Evolutionary conservation across 2,113 vertebrate species (phyloP), one percentile per base, ranked within the genome.

Genomic region (Anser cygnoides): DNA sequence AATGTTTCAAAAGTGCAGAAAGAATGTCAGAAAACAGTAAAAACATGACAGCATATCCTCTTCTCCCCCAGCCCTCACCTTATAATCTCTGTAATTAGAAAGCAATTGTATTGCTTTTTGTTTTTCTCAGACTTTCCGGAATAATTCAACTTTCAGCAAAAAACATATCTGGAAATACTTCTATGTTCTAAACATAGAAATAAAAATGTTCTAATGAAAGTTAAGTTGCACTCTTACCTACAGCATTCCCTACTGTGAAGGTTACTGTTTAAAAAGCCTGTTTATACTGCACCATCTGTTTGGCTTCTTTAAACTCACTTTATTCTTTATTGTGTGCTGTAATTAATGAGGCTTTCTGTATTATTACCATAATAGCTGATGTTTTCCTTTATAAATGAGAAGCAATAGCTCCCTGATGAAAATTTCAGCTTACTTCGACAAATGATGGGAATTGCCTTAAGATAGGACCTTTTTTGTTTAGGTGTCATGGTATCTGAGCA

Each of bases 271-370:
- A 75, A 96, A 95, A 95, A 91, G 37, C 81, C 90, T 97, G 89
- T 91, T 96, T 97, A 95, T 94, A 94, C 90, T 39, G 71, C 61
- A 94, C 96, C 96, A 97, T 96, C 96, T 97, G 97, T 71, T 95
- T 90, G 70, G 66, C 52, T 96, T 95, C 94, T 92, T 93, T 96
- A 85, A 41, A 92, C 63, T 92, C 1, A 0, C 66, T 96, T 94
- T 92, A 73, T 94, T 93, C 86, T 95, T 94, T 62, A 89, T 44
- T 90, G 85, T 89, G 86, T 90, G 94, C 79, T 87, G 63, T 94
- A 97, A 97, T 97, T 97, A 96, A 97, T 95, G 96, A 96, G 73
- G 41, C 73, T 95, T 97, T 89, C 93, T 77, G 49, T 86, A 95
- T 94, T 97, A 94, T 90, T 88, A 93, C 79, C 63, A 87, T 94